Conservation (phyloP, 2,888 invertebrate species). For the Tenthredo scrophulariae region DNA sequence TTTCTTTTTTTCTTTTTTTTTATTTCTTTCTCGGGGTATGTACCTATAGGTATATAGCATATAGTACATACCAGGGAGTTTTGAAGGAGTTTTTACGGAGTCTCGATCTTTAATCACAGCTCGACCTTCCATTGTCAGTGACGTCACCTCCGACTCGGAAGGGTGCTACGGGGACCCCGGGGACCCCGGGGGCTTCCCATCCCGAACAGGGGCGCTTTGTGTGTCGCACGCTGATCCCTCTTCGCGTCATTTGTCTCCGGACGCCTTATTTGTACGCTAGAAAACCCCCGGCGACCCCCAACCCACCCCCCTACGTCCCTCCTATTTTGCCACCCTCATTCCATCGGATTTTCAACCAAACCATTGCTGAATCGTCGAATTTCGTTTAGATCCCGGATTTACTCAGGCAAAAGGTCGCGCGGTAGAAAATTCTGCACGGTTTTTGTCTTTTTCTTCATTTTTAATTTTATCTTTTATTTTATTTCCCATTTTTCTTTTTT, state of each 20-base stretch:
- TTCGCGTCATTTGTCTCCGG: conserved; percentile 74
- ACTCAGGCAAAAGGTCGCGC: conserved; percentile 11
- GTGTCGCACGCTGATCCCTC: conserved; percentile 70
- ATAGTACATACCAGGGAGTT: not conserved
- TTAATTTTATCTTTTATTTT: not conserved
- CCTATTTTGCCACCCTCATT: conserved; percentile 38
- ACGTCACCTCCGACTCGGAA: conserved; percentile 75
- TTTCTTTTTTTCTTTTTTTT: conserved; percentile 8
- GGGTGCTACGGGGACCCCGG: conserved; percentile 63
- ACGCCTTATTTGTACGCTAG: conserved; percentile 73
- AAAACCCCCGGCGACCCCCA: not conserved
- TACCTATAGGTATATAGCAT: not conserved
- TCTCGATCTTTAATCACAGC: conserved; percentile 77
- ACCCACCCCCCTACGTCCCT: not conserved
- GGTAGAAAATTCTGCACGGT: not conserved
- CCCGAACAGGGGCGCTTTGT: conserved; percentile 68
- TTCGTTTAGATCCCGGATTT: conserved; percentile 43
- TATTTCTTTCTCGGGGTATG: too few relatives aligned
- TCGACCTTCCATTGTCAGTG: conserved; percentile 77
- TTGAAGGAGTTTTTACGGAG: conserved; percentile 75
- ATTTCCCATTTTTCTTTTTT: too few relatives aligned
- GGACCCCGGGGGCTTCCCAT: conserved; percentile 54
- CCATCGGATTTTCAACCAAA: conserved; percentile 35
- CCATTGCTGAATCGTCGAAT: conserved; percentile 45
- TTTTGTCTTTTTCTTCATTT: not conserved